Evolutionary conservation across 1,140 invertebrate species (phyloP), one percentile per base, ranked within the genome.

Genomic region (Pseudoatta argentina): DNA sequence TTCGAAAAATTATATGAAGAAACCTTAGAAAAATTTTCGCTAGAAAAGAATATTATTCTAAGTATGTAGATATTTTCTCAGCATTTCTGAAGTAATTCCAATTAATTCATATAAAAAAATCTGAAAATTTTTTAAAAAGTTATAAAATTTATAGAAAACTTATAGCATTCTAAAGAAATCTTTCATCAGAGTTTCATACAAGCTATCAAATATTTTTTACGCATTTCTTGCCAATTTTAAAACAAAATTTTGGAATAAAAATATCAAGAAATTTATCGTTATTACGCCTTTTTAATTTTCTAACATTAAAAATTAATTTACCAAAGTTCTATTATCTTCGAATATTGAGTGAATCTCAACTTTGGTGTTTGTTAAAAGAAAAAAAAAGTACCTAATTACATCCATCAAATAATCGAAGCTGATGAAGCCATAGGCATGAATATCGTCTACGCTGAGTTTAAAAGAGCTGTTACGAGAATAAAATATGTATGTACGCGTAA

Each of bases 371-470:
- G 18, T 14, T 57, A 14, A 73, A n/a, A 73, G 6, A 73, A 57
- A 73, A 3, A 24, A 16, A 71, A 51, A 69, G 1, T 21, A 39
- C 0, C 14, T 27, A 27, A 71, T 53, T 71, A 53, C n/a, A 39
- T 75, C 12, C 27, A 24, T 75, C n/a, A 61, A 7, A 39, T 3
- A 75, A 44, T 39, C 14, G n/a, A 69, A 69, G 6, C 39, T 48
- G n/a, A 71, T 21, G 44, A 75, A 75, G 55, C 72, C 55, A 61
- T 73, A 73, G 24, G 59, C 2, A 16, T 39, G 6, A 59, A 39
- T 57, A 16, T 34, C 18, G 48, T 55, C 24, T 30, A n/a, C 10
- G 3, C 48, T n/a, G 69, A 34, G 27, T 59, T 73, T 24, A 75
- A 59, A 14, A 18, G 3, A 10, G 0, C 6, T 21, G 24, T 75